A percentile compares a stretch with the other conserved stretches of the same genome.
These are phyloP conservation scores for Serilophus lunatus DNA, from an alignment of 2,113 vertebrate species.

Conservation along the genomic window DNA sequence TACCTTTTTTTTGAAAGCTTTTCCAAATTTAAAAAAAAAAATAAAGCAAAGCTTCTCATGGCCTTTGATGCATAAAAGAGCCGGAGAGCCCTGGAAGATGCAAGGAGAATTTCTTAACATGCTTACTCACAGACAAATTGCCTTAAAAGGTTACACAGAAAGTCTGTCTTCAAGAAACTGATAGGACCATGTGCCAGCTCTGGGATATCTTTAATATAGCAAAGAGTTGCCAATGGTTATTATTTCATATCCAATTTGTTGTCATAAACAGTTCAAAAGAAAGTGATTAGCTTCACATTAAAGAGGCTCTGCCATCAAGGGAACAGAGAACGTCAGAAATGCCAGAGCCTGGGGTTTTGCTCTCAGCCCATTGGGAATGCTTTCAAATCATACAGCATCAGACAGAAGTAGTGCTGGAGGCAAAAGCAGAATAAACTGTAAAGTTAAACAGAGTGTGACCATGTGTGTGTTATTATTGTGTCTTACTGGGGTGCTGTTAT, in stretches of 20 bases:
- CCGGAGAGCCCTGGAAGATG: background rate
- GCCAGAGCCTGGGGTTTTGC: background rate
- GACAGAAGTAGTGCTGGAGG: background rate
- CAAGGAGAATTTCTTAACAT: background rate
- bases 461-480: background rate
- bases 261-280: conserved; percentile 37
- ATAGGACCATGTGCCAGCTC: background rate
- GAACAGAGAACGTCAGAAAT: background rate
- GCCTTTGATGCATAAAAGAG: background rate
- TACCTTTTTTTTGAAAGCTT: background rate
- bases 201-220: background rate
- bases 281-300: conserved; percentile 14
- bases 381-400: background rate
- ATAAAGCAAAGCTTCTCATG: background rate
- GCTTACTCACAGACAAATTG: background rate
- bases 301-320: background rate
- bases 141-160: background rate
- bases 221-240: conserved; percentile 12
- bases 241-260: conserved; percentile 31
- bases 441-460: background rate
- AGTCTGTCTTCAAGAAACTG: conserved; percentile 6
- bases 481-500: conserved; percentile 6
- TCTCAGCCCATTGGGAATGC: background rate
- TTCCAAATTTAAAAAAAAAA: background rate
- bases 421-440: conserved; percentile 15